A percentile compares a stretch with the other conserved stretches of the same genome.
Conservation (phyloP, 2,797 vertebrate species). For the Miichthys miiuy region DNA sequence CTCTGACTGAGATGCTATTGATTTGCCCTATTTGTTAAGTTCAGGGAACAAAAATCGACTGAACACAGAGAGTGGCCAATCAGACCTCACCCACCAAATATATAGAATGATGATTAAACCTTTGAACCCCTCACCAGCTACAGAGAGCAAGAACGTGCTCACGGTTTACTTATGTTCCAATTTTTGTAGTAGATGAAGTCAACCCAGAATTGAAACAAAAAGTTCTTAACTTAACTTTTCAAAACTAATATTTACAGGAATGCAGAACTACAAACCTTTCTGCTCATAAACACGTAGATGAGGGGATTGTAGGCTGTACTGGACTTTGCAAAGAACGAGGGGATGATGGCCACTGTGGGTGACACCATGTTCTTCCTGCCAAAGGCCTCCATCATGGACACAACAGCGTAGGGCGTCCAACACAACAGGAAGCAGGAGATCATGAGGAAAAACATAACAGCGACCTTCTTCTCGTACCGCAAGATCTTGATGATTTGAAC, state of each 20-base stretch:
- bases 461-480: conserved; percentile 93
- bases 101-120: neutral
- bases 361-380: conserved; percentile 88
- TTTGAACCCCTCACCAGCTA: neutral
- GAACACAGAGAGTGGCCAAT: conserved; percentile 9
- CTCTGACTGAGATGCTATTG: conserved; percentile 23
- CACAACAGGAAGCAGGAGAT: conserved; percentile 91
- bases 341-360: conserved; percentile 89
- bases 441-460: conserved; percentile 94
- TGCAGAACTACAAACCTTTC: conserved; percentile 86
- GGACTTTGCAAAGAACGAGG: conserved; percentile 93
- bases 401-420: conserved; percentile 92
- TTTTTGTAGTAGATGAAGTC: neutral
- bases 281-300: conserved; percentile 94
- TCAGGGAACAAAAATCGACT: conserved; percentile 17
- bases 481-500: conserved; percentile 92
- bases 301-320: conserved; percentile 93
- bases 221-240: neutral
- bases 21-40: conserved; percentile 33
- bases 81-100: neutral
- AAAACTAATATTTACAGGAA: neutral
- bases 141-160: neutral
- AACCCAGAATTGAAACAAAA: neutral
- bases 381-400: conserved; percentile 91
- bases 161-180: neutral